Conservation (phyloP, 2,113 vertebrate species). For the Dryoscopus gambensis region DNA sequence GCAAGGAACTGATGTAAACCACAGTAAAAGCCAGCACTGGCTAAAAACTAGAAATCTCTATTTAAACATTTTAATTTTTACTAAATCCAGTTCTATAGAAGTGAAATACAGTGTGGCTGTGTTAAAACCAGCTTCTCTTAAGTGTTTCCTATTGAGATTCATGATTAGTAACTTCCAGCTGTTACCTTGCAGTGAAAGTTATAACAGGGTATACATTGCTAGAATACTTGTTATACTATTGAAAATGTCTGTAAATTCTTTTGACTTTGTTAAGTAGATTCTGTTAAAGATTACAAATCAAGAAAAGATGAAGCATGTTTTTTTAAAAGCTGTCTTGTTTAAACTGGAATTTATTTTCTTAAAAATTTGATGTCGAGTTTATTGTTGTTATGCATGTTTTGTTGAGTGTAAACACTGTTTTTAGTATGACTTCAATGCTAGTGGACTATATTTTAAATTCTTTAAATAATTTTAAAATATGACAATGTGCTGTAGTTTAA, state of each 20-base stretch:
- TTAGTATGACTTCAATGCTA: constrained; percentile 7
- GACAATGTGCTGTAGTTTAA: background rate
- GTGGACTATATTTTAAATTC: background rate
- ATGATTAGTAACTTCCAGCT: background rate
- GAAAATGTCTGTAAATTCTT: constrained; percentile 37
- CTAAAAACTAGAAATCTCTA: background rate
- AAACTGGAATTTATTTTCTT: background rate
- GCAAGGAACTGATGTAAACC: background rate
- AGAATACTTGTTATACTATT: constrained; percentile 24
- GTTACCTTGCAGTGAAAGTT: constrained; percentile 22
- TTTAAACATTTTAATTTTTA: background rate
- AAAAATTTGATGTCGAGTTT: constrained; percentile 6
- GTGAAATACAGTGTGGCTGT: background rate
- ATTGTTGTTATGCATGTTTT: background rate
- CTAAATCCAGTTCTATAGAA: background rate
- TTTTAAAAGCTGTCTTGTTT: constrained; percentile 42
- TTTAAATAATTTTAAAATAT: background rate
- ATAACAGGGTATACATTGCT: background rate
- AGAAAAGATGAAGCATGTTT: background rate
- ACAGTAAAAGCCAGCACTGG: background rate
- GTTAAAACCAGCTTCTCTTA: background rate
- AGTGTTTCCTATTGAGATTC: constrained; percentile 1
- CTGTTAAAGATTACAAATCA: background rate
- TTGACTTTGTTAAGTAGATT: constrained; percentile 42
- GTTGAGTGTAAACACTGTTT: constrained; percentile 17